Evolutionary conservation across 2,888 invertebrate genomes (phyloP).

Genomic region (Sclerodermus sp.): DNA sequence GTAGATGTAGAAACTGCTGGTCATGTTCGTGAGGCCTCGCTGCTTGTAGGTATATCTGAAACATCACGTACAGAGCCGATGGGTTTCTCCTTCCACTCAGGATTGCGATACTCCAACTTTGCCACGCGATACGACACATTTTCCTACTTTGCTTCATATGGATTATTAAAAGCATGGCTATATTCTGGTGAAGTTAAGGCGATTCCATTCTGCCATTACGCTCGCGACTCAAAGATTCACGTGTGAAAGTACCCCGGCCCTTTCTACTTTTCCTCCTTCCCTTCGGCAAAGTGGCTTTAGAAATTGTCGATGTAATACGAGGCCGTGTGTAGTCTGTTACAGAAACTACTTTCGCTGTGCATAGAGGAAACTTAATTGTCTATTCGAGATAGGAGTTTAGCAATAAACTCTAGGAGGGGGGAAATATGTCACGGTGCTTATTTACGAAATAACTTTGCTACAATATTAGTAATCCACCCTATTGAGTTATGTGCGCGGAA

Average conservation of each 20-base stretch:
- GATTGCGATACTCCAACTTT: too few relatives aligned
- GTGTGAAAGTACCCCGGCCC: not conserved
- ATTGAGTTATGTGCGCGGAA: not conserved
- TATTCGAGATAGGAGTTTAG: not conserved
- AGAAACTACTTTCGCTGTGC: not conserved
- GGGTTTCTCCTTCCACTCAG: too few relatives aligned
- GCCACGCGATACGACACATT: not conserved
- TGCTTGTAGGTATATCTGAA: conserved; percentile 44
- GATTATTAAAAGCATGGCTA: not conserved
- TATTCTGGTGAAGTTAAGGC: not conserved
- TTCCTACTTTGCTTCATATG: not conserved
- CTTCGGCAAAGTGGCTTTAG: not conserved
- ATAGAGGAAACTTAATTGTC: not conserved
- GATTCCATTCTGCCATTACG: not conserved
- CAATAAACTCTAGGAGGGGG: not conserved
- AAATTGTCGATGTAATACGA: not conserved
- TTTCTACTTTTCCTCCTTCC: not conserved
- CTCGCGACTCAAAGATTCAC: not conserved
- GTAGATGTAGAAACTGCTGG: conserved; percentile 41
- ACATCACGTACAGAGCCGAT: conserved; percentile 7
- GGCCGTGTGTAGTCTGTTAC: not conserved
- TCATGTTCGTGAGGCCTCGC: conserved; percentile 44
- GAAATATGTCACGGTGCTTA: not conserved
- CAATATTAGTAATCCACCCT: not conserved
- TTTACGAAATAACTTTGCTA: not conserved